These are phyloP conservation scores for Terebella lapidaria DNA, from an alignment of 2,888 invertebrate species.

Conservation along the genomic window DNA sequence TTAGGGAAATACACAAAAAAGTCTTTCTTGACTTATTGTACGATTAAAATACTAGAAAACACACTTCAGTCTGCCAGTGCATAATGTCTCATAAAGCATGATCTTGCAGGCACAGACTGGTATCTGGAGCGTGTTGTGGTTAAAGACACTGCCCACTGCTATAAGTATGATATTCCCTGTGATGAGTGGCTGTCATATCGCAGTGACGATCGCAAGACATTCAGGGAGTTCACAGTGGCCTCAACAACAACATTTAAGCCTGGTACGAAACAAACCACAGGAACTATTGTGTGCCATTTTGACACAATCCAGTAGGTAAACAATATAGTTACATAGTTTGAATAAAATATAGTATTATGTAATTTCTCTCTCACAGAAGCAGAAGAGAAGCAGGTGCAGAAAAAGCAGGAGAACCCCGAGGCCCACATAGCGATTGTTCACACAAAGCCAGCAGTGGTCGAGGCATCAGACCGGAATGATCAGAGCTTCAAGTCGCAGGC, in stretches of 20 bases:
- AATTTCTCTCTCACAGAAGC: not conserved
- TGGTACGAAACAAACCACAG: too few species aligned
- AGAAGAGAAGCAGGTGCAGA: not conserved
- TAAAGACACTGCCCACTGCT: conserved; percentile 35
- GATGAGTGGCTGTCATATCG: conserved; percentile 43
- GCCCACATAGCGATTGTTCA: not conserved
- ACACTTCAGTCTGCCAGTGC: too few species aligned
- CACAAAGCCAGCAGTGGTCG: not conserved
- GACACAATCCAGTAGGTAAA: too few species aligned
- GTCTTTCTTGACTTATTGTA: too few species aligned
- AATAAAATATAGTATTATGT: too few species aligned
- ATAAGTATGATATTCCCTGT: conserved; percentile 41
- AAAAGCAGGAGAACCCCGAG: not conserved
- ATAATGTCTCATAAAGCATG: too few species aligned
- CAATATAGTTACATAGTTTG: too few species aligned
- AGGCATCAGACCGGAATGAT: not conserved
- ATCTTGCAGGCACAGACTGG: conserved; percentile 35
- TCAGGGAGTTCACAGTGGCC: conserved; percentile 29
- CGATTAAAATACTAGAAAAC: too few species aligned
- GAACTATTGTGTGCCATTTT: too few species aligned
- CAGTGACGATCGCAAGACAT: conserved; percentile 40
- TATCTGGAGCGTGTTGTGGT: conserved; percentile 43
- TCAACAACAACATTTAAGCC: not conserved
- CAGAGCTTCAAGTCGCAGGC: not conserved
- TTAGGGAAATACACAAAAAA: too few species aligned